These are phyloP conservation scores for Balanococcus diminutus DNA, from an alignment of 2,888 invertebrate species.

Conservation along the genomic window DNA sequence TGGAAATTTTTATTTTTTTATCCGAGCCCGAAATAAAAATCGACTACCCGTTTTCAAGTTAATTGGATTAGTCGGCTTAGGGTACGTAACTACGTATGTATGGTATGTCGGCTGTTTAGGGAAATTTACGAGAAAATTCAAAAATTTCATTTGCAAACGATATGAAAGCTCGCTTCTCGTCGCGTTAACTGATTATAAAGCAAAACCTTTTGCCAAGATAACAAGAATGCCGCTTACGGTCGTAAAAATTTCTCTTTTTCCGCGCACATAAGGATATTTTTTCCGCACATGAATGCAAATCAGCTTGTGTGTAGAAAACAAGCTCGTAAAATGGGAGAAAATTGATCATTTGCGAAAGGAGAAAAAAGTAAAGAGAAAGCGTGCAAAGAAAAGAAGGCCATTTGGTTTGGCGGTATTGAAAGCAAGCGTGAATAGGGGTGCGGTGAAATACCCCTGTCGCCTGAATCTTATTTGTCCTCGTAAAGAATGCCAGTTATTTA, in stretches of 20 bases:
- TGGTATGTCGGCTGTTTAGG: neutral
- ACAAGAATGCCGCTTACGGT: neutral
- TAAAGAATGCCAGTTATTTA: neutral
- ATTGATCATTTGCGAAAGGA: neutral
- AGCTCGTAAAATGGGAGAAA: neutral
- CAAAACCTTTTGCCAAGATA: constrained; percentile 9
- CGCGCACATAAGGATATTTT: neutral
- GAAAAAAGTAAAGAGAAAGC: neutral
- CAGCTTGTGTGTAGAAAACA: neutral
- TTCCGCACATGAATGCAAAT: neutral
- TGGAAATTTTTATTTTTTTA: neutral
- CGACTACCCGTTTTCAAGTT: constrained; percentile 5
- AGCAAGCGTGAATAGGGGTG: neutral
- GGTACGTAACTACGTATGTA: neutral
- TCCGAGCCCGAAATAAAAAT: neutral
- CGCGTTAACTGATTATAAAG: neutral
- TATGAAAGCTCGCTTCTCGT: neutral
- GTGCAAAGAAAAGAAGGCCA: neutral
- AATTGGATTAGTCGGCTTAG: neutral
- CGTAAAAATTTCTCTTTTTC: neutral
- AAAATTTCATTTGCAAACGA: constrained; percentile 29
- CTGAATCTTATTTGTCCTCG: neutral
- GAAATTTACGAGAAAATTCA: constrained; percentile 19
- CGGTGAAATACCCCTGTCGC: neutral
- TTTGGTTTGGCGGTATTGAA: neutral